Conservation (phyloP, 2,113 vertebrate species). For the Vulpes vulpes region DNA sequence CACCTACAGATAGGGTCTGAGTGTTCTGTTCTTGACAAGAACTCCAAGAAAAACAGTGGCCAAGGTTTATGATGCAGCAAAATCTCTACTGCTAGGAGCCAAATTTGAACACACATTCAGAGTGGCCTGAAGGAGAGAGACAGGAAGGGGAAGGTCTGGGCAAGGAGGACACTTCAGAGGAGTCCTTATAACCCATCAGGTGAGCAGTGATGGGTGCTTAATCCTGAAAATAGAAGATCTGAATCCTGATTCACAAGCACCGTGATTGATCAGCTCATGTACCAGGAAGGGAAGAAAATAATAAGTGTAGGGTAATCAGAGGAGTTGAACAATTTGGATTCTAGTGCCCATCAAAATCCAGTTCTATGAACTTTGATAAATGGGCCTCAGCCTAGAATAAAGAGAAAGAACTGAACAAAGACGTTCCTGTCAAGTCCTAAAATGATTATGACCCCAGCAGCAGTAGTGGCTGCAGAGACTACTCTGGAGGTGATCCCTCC, state of each 20-base stretch:
- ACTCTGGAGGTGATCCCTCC: rapidly evolving
- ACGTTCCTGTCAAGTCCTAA: neutral
- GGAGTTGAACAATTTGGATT: neutral
- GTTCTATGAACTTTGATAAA: neutral
- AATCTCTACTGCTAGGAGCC: neutral
- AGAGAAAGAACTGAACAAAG: neutral
- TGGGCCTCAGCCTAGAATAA: neutral
- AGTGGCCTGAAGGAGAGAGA: too few species aligned
- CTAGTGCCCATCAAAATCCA: neutral
- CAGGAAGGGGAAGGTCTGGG: rapidly evolving
- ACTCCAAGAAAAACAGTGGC: neutral
- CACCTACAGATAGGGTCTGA: neutral
- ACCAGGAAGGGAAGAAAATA: neutral
- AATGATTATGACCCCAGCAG: neutral
- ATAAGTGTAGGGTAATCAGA: neutral
- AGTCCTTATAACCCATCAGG: too few species aligned
- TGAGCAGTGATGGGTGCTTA: neutral
- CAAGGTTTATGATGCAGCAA: too few species aligned
- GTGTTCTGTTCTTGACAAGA: too few species aligned
- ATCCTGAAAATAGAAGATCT: neutral
- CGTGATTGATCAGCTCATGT: rapidly evolving
- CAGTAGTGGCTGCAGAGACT: neutral
- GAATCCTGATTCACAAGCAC: neutral
- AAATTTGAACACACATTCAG: too few species aligned
- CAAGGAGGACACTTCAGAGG: neutral